Base-by-base conservation (phyloP, 2,113 vertebrate genomes). In the Furnarius figulus region DNA sequence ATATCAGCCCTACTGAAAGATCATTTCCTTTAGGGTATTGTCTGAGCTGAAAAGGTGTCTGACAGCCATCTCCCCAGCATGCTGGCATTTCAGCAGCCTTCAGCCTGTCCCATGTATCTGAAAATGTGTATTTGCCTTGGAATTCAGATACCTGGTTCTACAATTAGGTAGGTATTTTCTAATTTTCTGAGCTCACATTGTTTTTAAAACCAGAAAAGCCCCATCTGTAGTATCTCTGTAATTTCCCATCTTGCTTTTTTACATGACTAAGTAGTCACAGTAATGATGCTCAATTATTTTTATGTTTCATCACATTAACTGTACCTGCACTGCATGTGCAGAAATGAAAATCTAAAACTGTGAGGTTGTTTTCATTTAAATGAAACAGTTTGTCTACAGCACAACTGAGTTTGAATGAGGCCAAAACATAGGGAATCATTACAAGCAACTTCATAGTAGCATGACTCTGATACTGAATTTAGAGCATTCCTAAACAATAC, bases 151-250 rank as follows among this genome's bases (percentile, higher is more conserved):
- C 6, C 7, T 49, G 40, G 17, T 65, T 72, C 74, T 76, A 61
- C 0, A 2, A 89, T 58, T 49, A 85, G 53, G 62, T 85, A 37
- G 11, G 79, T 28, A 55, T 27, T n/a, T 95, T 56, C 92, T 85
- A 12, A 14, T 65, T 61, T 56, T 68, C 66, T 76, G 35, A 79
- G 71, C 33, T 79, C 53, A 39, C 27, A 31, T 25, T 78, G 70
- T 33, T 94, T 91, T 72, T 72, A 72, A 72, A 89, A 78, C 52
- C 53, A 91, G 66, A 87, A 94, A 94, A 85, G 49, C 18, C 39
- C 49, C 53, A 65, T 39, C 37, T 44, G 21, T 12, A 85, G 24
- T 15, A 58, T 52, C 68, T 63, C 81, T 85, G 39, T 56, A 65
- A 76, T 58, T 67, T 65, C 39, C 27, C 58, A 61, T 52, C 44